Conservation (phyloP, 2,888 invertebrate species). For the Eulithis prunata region DNA sequence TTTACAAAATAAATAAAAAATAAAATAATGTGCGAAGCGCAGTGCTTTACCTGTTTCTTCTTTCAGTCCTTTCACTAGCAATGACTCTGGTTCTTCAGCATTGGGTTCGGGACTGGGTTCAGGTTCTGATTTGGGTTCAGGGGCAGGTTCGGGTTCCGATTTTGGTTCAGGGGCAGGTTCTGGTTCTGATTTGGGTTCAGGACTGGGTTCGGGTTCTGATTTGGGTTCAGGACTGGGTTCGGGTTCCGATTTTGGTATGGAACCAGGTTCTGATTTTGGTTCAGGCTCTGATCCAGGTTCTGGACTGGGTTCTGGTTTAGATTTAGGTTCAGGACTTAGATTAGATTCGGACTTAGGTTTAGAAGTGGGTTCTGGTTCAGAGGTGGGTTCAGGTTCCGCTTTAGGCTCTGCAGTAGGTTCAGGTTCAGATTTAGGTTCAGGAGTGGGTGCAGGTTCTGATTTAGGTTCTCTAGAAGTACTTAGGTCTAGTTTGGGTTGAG, state of each 20-base stretch:
- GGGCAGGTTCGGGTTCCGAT: constrained; percentile 59
- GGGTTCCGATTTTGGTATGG: constrained; percentile 61
- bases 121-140: constrained; percentile 51
- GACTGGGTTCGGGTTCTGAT: constrained; percentile 37
- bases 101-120: constrained; percentile 59
- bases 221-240: constrained; percentile 58
- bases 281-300: constrained; percentile 62
- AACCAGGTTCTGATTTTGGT: constrained; percentile 52
- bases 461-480: constrained; percentile 26
- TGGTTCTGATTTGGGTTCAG: constrained; percentile 44
- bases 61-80: constrained; percentile 80
- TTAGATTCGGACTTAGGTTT: constrained; percentile 43
- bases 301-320: constrained; percentile 31
- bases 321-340: constrained; percentile 22
- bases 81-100: constrained; percentile 71
- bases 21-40: constrained; percentile 60
- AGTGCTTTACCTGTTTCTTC: constrained; percentile 80
- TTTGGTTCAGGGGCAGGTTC: constrained; percentile 52
- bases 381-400: constrained; percentile 45
- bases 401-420: constrained; percentile 56
- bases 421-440: constrained; percentile 65
- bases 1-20: background rate
- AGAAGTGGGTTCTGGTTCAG: constrained; percentile 52
- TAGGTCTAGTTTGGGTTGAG: constrained; percentile 28
- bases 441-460: constrained; percentile 26